Conservation (phyloP, 2,797 vertebrate species). For the Hydrolagus colliei region DNA sequence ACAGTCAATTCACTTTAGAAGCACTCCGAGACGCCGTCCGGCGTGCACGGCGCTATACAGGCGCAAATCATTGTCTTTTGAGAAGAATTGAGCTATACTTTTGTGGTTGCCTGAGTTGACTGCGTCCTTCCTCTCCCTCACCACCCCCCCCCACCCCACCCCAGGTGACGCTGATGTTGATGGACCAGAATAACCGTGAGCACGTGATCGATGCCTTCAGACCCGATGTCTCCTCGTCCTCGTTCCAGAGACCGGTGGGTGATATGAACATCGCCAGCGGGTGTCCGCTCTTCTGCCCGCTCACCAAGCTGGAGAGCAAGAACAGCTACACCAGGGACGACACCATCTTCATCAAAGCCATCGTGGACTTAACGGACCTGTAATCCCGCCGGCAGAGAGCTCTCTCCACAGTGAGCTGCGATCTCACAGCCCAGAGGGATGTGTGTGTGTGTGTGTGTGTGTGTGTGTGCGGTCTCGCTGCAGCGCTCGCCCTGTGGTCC, state of each 20-base stretch:
- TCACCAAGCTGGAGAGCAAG: constrained; percentile 81
- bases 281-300: constrained; percentile 90
- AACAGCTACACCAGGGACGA: constrained; percentile 86
- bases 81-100: too few relatives aligned
- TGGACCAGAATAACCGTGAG: constrained; percentile 95
- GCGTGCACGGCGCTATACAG: too few relatives aligned
- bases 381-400: constrained; percentile 40
- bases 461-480: too few relatives aligned
- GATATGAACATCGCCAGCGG: constrained; percentile 98
- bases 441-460: too few relatives aligned
- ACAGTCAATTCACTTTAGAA: too few relatives aligned
- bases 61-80: too few relatives aligned
- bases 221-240: constrained; percentile 83
- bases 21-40: too few relatives aligned
- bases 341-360: constrained; percentile 92
- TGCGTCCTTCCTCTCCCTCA: too few relatives aligned
- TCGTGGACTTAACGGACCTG: constrained; percentile 89
- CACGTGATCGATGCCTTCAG: constrained; percentile 94
- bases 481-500: too few relatives aligned
- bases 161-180: constrained; percentile 91
- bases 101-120: too few relatives aligned
- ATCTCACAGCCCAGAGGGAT: not conserved
- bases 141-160: not conserved
- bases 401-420: constrained; percentile 25
- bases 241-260: constrained; percentile 83